phyloP scores from a whole-genome alignment of 2,888 invertebrate species.

The Crioceris asparagi region DNA sequence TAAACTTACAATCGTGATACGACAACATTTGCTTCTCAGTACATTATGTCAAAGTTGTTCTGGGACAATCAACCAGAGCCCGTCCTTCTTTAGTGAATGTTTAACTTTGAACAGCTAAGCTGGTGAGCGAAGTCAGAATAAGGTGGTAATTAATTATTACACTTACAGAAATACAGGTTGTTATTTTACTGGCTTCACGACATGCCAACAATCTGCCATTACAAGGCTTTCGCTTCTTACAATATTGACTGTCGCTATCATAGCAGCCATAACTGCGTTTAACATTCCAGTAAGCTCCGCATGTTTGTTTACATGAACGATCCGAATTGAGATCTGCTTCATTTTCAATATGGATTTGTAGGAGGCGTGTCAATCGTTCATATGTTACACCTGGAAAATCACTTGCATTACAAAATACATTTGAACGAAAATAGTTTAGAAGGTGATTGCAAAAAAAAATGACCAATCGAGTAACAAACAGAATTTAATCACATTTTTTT shows the following conservation, averaged over 20 bases:
- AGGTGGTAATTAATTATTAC: too few relatives aligned
- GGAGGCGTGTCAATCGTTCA: constrained; percentile 58
- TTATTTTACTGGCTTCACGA: constrained; percentile 26
- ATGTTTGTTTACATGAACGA: constrained; percentile 53
- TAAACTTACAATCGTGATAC: too few relatives aligned
- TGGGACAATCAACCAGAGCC: too few relatives aligned
- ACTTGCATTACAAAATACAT: too few relatives aligned
- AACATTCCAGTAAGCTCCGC: constrained; percentile 15
- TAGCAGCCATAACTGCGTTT: constrained; percentile 20
- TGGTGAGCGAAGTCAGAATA: too few relatives aligned
- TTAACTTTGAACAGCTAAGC: too few relatives aligned
- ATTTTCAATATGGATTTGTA: constrained; percentile 77
- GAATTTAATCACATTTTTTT: neutral
- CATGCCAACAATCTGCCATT: constrained; percentile 20
- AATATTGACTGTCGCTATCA: constrained; percentile 19
- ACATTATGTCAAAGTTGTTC: too few relatives aligned
- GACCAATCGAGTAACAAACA: too few relatives aligned
- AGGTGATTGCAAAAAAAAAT: too few relatives aligned
- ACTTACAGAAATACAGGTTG: constrained; percentile 30
- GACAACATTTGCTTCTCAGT: too few relatives aligned
- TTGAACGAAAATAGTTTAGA: too few relatives aligned
- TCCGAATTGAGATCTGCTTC: constrained; percentile 67
- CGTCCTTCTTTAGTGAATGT: too few relatives aligned
- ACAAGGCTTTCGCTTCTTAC: constrained; percentile 19
- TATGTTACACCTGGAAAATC: constrained; percentile 47